phyloP scores from a whole-genome alignment of 2,888 invertebrate genomes.

The Romanomermis culicivorax region DNA sequence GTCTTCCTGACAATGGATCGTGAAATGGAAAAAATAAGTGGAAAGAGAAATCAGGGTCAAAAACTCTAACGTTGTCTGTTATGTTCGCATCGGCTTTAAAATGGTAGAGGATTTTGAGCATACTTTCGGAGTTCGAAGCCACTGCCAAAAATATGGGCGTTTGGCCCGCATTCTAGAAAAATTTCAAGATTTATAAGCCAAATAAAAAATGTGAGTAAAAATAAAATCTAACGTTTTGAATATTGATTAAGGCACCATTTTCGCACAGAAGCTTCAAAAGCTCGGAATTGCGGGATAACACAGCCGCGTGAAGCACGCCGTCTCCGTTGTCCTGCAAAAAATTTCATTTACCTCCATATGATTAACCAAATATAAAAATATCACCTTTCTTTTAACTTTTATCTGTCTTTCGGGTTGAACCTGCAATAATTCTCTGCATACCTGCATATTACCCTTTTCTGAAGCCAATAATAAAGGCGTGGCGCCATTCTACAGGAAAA shows the following conservation, averaged over 20 bases:
- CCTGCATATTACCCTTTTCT: slow-evolving; percentile 80
- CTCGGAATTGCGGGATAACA: slow-evolving; percentile 71
- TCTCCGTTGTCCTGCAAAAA: slow-evolving; percentile 46
- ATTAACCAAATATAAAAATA: not conserved
- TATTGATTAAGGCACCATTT: slow-evolving; percentile 71
- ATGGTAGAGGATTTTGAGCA: slow-evolving; percentile 83
- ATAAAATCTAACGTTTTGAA: slow-evolving; percentile 50
- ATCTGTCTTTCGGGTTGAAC: slow-evolving; percentile 69
- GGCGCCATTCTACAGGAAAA: slow-evolving; percentile 51
- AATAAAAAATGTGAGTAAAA: slow-evolving; percentile 8
- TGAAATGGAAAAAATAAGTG: slow-evolving; percentile 1
- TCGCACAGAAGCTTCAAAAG: slow-evolving; percentile 77
- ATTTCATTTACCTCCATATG: slow-evolving; percentile 18
- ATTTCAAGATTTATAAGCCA: slow-evolving; percentile 4
- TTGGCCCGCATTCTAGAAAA: slow-evolving; percentile 53
- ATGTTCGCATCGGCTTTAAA: slow-evolving; percentile 81
- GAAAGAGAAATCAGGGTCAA: too few species aligned
- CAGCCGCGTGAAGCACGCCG: slow-evolving; percentile 78
- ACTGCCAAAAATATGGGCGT: slow-evolving; percentile 86
- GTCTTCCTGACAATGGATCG: slow-evolving; percentile 39
- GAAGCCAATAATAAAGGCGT: slow-evolving; percentile 78
- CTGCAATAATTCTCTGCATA: slow-evolving; percentile 68
- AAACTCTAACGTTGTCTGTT: slow-evolving; percentile 55
- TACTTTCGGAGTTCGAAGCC: slow-evolving; percentile 74
- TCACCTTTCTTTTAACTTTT: slow-evolving; percentile 28